Base-by-base conservation (phyloP, 2,888 invertebrate genomes). In the Pocota personata region DNA sequence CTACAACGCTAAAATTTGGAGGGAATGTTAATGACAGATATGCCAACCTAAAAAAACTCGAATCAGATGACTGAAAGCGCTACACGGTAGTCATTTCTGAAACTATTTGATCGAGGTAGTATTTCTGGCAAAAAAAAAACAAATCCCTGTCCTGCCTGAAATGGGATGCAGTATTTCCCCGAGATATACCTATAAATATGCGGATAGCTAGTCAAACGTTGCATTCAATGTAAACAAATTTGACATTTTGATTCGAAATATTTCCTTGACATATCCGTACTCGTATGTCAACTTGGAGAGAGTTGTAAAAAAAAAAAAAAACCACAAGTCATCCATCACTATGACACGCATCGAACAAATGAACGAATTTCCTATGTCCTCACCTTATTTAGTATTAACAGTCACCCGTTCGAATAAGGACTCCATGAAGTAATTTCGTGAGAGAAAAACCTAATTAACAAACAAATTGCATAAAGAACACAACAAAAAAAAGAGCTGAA, bases 391-490 rank as follows among this genome's bases (percentile, higher is more conserved):
- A 24, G 24, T 46, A 57, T 24, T 48, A 60, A 64, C 46, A 72
- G n/a, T 14, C 60, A 27, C 32, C 16, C n/a, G 37, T 55, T 30
- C 66, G 46, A 55, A 46, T 16, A 66, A 60, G 67, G 37, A 67
- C 32, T 40, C 8, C 21, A 21, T 27, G 30, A 69, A 58, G 40
- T 69, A 69, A 64, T 72, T 79, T 64, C 64, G 58, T 55, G 16
- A 58, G 37, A 48, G 62, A 71, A 71, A 78, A 69, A 71, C 57
- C 46, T 55, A 79, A 79, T 79, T 79, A 79, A 64, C 64, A 58
- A 48, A 66, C 69, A 78, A 78, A 78, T 78, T 71, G 62, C 78
- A 71, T 60, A 71, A 69, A 24, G 24, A 27, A 32, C 50, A 21
- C 24, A 64, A 19, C 16, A 37, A 64, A 52, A 32, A 50, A 73